Percentiles rank a stretch among this genome's conserved stretches.
These are phyloP conservation scores for Fistularia tabacaria DNA, from an alignment of 2,797 vertebrate species.

Conservation along the genomic window DNA sequence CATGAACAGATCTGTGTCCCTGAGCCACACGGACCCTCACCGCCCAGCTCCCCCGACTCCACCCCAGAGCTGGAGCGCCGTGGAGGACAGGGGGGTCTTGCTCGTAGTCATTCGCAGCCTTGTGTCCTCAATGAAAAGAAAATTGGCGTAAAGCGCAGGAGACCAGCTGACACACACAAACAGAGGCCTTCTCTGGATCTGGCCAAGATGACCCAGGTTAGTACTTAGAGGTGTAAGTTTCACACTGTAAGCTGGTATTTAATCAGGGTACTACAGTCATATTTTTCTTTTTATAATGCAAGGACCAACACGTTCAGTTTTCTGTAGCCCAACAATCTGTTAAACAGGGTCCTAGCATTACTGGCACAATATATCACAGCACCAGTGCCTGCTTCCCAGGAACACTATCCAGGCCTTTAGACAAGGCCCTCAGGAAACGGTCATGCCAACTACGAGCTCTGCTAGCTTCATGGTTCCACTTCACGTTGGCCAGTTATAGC, in stretches of 20 bases:
- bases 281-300: no score
- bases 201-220: conserved; percentile 95
- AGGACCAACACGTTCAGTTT: no score
- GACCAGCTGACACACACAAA: conserved; percentile 83
- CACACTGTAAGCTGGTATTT: no score
- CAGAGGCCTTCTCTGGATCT: conserved; percentile 91
- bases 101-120: conserved; percentile 89
- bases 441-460: conserved; percentile 30
- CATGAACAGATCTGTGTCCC: conserved; percentile 82
- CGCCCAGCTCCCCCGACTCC: conserved; percentile 82
- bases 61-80: conserved; percentile 82
- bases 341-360: no score
- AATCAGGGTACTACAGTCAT: no score
- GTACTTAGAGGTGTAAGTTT: conserved; percentile 18
- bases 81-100: conserved; percentile 71
- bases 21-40: conserved; percentile 72
- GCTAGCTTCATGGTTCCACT: conserved; percentile 24
- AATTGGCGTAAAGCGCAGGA: conserved; percentile 84
- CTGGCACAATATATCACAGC: conserved; percentile 1
- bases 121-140: conserved; percentile 92
- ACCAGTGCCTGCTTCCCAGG: conserved; percentile 2
- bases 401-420: conserved; percentile 10
- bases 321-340: no score
- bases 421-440: conserved; percentile 15
- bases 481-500: conserved; percentile 27